Evolutionary conservation across 30 jellyfish, hydroid and myxozoan genomes (phyloP), one percentile per base, ranked within the genome.

Genomic region (Sanderia malayensis): DNA sequence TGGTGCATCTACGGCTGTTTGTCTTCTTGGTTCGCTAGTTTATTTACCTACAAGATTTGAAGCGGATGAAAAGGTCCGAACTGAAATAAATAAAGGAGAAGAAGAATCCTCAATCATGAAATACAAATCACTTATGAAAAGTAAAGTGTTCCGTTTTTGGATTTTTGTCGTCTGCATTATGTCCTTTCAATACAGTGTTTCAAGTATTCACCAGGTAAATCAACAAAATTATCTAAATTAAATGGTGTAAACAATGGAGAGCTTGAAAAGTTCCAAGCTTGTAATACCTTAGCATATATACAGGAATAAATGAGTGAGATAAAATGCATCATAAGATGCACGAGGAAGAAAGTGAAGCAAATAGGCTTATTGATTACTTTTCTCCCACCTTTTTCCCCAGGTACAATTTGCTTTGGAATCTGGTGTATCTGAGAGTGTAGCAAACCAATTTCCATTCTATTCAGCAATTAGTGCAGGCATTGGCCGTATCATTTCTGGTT

Each of bases 121-220:
- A 6, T 77, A 77, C 52, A 17, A 61, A 25, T 24, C 21, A 0
- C 23, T 77, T 45, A 59, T 77, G 58, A 46, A 49, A 3, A 33
- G 31, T 55, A 77, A 31, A 26, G 57, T 17, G 21, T 15, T 77
- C n/a, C 29, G 75, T 45, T 22, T 77, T 1, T 77, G 55, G 24
- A 70, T 77, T 1, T 15, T 52, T 19, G 75, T 58, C 1, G 27
- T 31, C 22, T 44, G 49, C 31, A 65, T 64, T 2, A 2, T 29
- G 34, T 41, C 57, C 44, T 65, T 77, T 11, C 69, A 77, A 11
- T 77, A 64, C 57, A 32, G 73, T 4, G 81, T 65, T 2, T 77
- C 89, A 4, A 11, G 41, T 59, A 53, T 77, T 6, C 89, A 77
- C 53, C 89, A 77, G 82, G 89, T 77, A 37, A 59, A 72, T 30